Conservation (phyloP, 2,888 invertebrate species). For the Rosalia funebris region DNA sequence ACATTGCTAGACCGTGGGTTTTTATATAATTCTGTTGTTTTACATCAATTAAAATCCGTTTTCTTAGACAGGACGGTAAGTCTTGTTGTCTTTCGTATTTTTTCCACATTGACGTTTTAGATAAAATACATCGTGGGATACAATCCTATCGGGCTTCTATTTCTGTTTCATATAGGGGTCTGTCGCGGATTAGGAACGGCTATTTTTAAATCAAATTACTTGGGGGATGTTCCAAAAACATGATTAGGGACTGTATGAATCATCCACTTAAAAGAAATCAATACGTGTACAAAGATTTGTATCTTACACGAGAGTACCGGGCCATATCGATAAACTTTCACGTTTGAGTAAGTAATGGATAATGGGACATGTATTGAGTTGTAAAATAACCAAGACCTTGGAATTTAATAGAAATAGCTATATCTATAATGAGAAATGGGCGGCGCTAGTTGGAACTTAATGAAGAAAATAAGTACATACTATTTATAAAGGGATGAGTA, state of each 20-base stretch:
- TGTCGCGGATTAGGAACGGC: background rate
- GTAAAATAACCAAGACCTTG: constrained; percentile 22
- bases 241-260: background rate
- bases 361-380: constrained; percentile 16
- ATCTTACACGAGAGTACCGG: too few relatives aligned
- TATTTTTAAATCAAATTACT: background rate
- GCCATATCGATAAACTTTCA: too few relatives aligned
- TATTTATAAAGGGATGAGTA: background rate
- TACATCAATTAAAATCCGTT: too few relatives aligned
- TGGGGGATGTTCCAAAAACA: constrained; percentile 15
- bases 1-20: too few relatives aligned
- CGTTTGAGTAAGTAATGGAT: too few relatives aligned
- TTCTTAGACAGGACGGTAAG: too few relatives aligned
- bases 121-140: too few relatives aligned
- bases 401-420: constrained; percentile 16
- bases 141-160: too few relatives aligned
- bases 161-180: background rate
- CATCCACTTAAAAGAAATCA: background rate
- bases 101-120: too few relatives aligned
- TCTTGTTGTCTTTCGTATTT: too few relatives aligned
- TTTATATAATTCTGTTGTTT: too few relatives aligned
- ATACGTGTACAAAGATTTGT: constrained; percentile 6
- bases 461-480: background rate
- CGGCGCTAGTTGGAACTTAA: constrained; percentile 3
- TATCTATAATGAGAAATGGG: constrained; percentile 12